Percentiles rank a stretch among this genome's conserved stretches.
phyloP scores from a whole-genome alignment of 1,140 invertebrate species.

The Aphelenchoides avenae region DNA sequence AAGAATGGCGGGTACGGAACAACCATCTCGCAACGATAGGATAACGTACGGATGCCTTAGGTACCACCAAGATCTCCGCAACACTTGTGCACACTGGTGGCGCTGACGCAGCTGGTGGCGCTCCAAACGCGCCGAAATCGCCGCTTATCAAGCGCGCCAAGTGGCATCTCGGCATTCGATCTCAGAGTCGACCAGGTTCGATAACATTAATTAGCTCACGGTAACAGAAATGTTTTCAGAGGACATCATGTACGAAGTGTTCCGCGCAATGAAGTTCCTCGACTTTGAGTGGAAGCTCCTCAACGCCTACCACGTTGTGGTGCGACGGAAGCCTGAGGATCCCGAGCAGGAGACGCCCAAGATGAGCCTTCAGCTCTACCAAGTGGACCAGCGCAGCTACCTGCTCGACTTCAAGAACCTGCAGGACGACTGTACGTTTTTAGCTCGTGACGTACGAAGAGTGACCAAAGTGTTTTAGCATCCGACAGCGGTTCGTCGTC shows the following conservation, averaged over 20 bases:
- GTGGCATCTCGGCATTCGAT: conserved; percentile 95
- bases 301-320: conserved; percentile 85
- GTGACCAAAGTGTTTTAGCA: conserved; percentile 12
- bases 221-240: conserved; percentile 94
- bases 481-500: conserved; percentile 39
- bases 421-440: conserved; percentile 56
- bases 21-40: conserved; percentile 7
- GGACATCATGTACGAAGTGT: conserved; percentile 99
- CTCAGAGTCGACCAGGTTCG: conserved; percentile 76
- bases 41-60: conserved; percentile 18
- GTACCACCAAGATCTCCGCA: conserved; percentile 55
- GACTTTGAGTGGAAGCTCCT: conserved; percentile 90
- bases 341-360: conserved; percentile 66
- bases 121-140: conserved; percentile 35
- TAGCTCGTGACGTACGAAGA: conserved; percentile 20
- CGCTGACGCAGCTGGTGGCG: conserved; percentile 3
- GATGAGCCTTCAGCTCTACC: conserved; percentile 96
- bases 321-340: conserved; percentile 71
- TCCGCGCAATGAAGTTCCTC: conserved; percentile 93
- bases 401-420: conserved; percentile 91
- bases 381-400: conserved; percentile 96
- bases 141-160: conserved; percentile 86
- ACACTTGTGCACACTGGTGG: conserved; percentile 58
- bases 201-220: conserved; percentile 59
- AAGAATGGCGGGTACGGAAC: conserved; percentile 75